Evolutionary conservation across 2,113 vertebrate species (phyloP), one percentile per base, ranked within the genome.

Genomic region (Caranx ignobilis): DNA sequence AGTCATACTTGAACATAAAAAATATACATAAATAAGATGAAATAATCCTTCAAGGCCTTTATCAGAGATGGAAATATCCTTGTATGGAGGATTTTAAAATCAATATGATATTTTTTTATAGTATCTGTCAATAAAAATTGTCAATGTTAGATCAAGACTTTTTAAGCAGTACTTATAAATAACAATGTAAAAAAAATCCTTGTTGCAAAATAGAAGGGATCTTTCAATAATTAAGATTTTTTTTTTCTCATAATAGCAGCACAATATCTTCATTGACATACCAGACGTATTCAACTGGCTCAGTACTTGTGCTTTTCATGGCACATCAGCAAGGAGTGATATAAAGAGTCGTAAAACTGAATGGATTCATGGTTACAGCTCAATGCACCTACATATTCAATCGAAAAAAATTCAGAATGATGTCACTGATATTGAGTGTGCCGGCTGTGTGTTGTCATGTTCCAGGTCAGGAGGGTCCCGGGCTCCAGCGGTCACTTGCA

Each of bases 401-500:
- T 18, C 0, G 26, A 26, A 26, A 26, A 26, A 64, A 11, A 59
- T 9, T 16, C 39, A 26, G 43, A 70, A 50, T 32, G 2, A 47
- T 15, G 2, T 39, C 16, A 11, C 54, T 68, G 62, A 75, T 69
- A 19, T 63, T 4, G 4, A 55, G 11, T 57, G 37, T 81, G 18
- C 62, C 64, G 57, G 6, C 26, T 19, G 6, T 87, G 52, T 89
- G 63, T 48, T 69, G 41, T 74, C n/a, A 26, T 48, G 61, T 1
- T 43, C 3, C 90, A 99, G 98, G 98, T 99, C 66, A 96, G 97
- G 82, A 95, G 98, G 89, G 97, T 98, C 45, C 98, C 98, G 0
- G 98, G 98, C 81, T 99, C 98, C 61, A 99, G 98, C 5, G 98
- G 98, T 65, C 98, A 99, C 85, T 95, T 99, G 63, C 97, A 99